Percentiles rank a stretch among this genome's conserved stretches.
phyloP scores from a whole-genome alignment of 2,888 invertebrate genomes.

The Aphodius sticticus region DNA sequence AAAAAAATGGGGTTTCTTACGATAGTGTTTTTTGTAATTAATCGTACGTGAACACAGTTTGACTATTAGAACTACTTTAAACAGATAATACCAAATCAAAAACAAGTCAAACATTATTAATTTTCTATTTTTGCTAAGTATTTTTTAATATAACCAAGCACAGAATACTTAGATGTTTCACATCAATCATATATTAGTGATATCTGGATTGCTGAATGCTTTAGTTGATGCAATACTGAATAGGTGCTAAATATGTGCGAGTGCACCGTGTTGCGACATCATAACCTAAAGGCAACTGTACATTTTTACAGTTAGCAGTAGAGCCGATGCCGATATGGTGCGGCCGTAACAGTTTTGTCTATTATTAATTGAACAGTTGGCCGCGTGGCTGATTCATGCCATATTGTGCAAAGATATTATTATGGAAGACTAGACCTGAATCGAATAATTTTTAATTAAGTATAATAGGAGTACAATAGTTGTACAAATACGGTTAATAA shows the following conservation, averaged over 20 bases:
- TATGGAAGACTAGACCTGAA: background rate
- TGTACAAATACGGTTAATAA: background rate
- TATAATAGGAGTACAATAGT: background rate
- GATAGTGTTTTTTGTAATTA: no score
- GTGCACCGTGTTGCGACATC: background rate
- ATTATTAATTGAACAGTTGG: slow-evolving; percentile 4
- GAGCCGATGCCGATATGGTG: background rate
- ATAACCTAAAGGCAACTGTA: slow-evolving; percentile 4
- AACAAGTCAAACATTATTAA: no score
- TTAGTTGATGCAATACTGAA: background rate
- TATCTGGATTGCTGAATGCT: background rate
- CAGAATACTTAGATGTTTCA: background rate
- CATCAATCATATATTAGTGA: background rate
- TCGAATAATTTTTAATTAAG: background rate
- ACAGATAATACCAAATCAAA: no score
- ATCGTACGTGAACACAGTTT: no score
- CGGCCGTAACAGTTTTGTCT: background rate
- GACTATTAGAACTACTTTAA: no score
- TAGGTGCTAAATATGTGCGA: background rate
- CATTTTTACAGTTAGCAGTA: background rate
- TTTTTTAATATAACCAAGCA: no score
- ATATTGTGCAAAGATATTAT: background rate
- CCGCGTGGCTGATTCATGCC: background rate
- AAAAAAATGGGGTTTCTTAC: no score
- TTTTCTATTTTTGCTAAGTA: no score